Evolutionary conservation across 2,888 invertebrate genomes (phyloP).

Genomic region (Cabera pusaria): DNA sequence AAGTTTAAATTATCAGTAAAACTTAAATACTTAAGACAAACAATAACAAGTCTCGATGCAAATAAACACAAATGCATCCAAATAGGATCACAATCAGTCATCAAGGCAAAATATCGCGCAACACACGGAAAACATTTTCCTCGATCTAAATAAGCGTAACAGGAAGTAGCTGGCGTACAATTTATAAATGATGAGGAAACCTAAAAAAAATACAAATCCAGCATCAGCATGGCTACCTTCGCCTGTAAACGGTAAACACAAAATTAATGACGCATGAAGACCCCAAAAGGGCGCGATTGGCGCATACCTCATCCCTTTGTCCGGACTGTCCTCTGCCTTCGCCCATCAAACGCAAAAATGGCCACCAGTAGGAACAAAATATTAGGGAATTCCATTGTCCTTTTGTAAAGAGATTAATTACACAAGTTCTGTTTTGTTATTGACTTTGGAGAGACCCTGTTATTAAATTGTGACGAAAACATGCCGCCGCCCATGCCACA

Average conservation of each 20-base stretch:
- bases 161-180: too few species aligned
- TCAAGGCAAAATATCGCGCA: too few species aligned
- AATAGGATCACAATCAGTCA: too few species aligned
- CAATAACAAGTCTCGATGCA: too few species aligned
- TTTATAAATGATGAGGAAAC: too few species aligned
- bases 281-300: constrained; percentile 6
- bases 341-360: constrained; percentile 22
- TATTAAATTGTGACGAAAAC: constrained; percentile 14
- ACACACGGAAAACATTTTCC: too few species aligned
- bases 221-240: constrained; percentile 5
- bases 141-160: too few species aligned
- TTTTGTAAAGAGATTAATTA: constrained; percentile 25
- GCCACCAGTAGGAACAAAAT: constrained; percentile 14
- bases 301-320: constrained; percentile 25
- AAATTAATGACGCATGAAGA: constrained; percentile 24
- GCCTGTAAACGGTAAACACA: constrained; percentile 12
- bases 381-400: constrained; percentile 14
- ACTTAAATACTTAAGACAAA: too few species aligned
- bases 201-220: constrained; percentile 2
- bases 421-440: constrained; percentile 15
- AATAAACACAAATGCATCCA: too few species aligned
- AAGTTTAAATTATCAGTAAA: too few species aligned
- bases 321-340: constrained; percentile 7
- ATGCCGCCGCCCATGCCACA: neutral
- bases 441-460: constrained; percentile 14